A percentile compares a stretch with the other conserved stretches of the same genome.
phyloP scores from a whole-genome alignment of 1,140 invertebrate species.

The Drosophila nigromelanica region DNA sequence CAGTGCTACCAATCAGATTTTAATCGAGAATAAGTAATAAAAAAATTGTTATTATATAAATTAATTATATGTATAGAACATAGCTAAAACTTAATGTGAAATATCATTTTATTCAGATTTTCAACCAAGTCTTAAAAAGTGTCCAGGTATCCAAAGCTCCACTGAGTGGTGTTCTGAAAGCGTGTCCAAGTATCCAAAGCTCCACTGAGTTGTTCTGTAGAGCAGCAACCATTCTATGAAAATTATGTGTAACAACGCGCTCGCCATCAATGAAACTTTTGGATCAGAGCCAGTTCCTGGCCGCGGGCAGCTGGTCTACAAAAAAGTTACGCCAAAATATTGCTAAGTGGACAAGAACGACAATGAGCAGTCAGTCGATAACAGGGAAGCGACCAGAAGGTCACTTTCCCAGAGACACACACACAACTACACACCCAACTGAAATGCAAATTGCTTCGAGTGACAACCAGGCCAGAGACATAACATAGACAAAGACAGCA shows the following conservation, averaged over 20 bases:
- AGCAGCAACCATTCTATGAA: background rate
- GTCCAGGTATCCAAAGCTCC: background rate
- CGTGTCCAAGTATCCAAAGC: background rate
- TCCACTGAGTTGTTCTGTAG: background rate
- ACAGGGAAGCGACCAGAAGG: constrained; percentile 43
- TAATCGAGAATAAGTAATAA: too few relatives aligned
- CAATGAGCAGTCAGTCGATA: constrained; percentile 65
- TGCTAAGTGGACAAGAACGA: constrained; percentile 51
- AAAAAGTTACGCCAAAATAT: constrained; percentile 75
- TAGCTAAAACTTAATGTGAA: too few relatives aligned
- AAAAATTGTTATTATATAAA: too few relatives aligned
- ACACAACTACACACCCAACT: constrained; percentile 36
- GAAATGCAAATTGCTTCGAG: constrained; percentile 74
- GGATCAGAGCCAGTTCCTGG: constrained; percentile 16
- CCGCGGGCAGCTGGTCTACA: constrained; percentile 34
- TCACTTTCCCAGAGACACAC: constrained; percentile 39
- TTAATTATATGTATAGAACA: too few relatives aligned
- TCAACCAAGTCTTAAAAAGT: too few relatives aligned
- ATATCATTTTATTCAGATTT: too few relatives aligned
- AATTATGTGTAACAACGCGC: constrained; percentile 61
- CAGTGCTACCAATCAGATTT: too few relatives aligned
- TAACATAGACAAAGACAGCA: too few relatives aligned
- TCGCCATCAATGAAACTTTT: constrained; percentile 26
- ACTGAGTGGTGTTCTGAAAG: too few relatives aligned
- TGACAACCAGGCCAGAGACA: constrained; percentile 49